Evolutionary conservation across 2,797 vertebrate species (phyloP), one percentile per base, ranked within the genome.

Genomic region (Margarornis squamiger): DNA sequence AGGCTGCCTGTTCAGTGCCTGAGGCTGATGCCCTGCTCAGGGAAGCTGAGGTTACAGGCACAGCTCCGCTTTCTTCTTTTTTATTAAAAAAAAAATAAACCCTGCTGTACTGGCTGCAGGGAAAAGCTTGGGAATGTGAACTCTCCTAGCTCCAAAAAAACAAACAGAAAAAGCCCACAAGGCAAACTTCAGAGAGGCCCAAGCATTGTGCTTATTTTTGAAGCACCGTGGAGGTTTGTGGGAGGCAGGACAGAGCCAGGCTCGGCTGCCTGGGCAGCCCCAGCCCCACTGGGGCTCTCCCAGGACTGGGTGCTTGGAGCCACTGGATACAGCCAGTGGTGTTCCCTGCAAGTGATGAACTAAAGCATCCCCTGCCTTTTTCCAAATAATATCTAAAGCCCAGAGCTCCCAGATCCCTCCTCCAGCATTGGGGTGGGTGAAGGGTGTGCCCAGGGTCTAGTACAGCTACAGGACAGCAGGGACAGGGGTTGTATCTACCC

Each of bases 111-210:
- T 76, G 88, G 83, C 95, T 87, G 88, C 52, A 62, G 94, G 86
- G 59, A 55, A 78, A 92, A 76, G 79, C 92, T 94, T 95, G 92
- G 91, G 93, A 96, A 95, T 7, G 63, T 94, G 94, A 96, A 96
- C 86, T 94, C 76, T 90, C 80, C 88, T 95, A 74, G 66, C 86
- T 96, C 61, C 27, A 93, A 81, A 67, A 93, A 90, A 95, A 91
- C 82, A 92, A 95, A 94, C 93, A 95, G 38, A 80, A 62, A 58
- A 80, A 91, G 62, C 73, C 91, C 88, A 58, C 79, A 45, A 94
- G 90, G 94, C 91, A 81, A 61, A 94, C 86, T 93, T 59, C 71
- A 88, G 91, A 93, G 92, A 55, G 95, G 91, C 62, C 89, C 72
- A 68, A 43, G 32, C 62, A 20, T 45, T 67, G 76, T 11, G 46